Evolutionary conservation across 2,888 invertebrate species (phyloP).

Genomic region (Cremastinae sp.): DNA sequence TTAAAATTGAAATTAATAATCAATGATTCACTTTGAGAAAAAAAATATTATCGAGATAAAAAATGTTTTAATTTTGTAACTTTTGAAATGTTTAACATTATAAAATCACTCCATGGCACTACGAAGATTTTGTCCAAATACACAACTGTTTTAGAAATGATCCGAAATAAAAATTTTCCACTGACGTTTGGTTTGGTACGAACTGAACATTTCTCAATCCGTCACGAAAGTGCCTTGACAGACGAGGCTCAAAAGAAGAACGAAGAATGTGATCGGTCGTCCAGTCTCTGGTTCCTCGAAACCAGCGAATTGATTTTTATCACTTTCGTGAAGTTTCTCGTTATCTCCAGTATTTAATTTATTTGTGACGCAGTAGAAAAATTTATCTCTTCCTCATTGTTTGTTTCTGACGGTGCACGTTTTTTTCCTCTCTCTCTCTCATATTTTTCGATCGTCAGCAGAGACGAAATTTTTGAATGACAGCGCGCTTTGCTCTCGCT

Average conservation of each 20-base stretch:
- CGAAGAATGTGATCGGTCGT: conserved; percentile 55
- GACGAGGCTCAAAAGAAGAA: conserved; percentile 40
- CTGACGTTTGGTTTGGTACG: not conserved
- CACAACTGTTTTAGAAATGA: no score
- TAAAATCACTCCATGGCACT: no score
- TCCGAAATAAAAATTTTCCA: no score
- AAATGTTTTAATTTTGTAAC: no score
- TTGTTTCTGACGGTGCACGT: not conserved
- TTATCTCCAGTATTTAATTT: no score
- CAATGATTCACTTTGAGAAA: no score
- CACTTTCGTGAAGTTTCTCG: conserved; percentile 51
- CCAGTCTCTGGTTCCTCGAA: conserved; percentile 42
- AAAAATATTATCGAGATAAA: no score
- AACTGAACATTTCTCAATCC: conserved; percentile 45
- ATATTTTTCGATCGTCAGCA: not conserved
- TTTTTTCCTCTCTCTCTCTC: not conserved
- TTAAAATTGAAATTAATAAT: no score
- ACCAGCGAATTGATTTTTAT: conserved; percentile 56
- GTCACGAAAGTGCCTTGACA: conserved; percentile 42
- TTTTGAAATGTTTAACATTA: no score
- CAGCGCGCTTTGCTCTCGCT: conserved; percentile 5
- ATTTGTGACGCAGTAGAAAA: not conserved
- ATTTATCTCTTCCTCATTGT: conserved; percentile 27
- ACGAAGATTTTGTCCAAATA: no score
- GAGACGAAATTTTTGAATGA: conserved; percentile 18